A percentile compares a stretch with the other conserved stretches of the same genome.
phyloP scores from a whole-genome alignment of 1,140 invertebrate genomes.

The Conus betulinus region DNA sequence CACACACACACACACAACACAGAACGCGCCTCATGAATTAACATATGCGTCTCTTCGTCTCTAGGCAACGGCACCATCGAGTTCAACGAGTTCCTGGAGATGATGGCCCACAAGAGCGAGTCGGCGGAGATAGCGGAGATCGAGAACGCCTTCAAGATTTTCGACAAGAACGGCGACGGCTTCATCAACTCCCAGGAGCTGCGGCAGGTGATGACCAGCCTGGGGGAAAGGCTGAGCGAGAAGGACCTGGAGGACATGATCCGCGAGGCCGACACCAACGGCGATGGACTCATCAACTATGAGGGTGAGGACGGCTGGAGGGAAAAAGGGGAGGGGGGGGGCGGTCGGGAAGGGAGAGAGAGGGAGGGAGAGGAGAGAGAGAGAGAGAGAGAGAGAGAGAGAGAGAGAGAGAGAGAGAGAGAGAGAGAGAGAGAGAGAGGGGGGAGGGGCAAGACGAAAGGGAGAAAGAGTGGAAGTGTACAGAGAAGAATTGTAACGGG shows the following conservation, averaged over 20 bases:
- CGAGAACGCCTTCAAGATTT: constrained; percentile 54
- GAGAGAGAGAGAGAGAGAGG: too few species aligned
- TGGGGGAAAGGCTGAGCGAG: constrained; percentile 94
- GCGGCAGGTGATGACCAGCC: constrained; percentile 92
- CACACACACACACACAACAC: constrained; percentile 25
- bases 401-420: too few species aligned
- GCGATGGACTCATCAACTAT: constrained; percentile 79
- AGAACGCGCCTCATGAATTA: neutral
- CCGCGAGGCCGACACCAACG: constrained; percentile 91
- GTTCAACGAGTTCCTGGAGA: constrained; percentile 89
- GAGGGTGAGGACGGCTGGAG: constrained; percentile 44
- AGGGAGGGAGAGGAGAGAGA: too few species aligned
- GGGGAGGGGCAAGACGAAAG: too few species aligned
- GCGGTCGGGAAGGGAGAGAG: neutral
- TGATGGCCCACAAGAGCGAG: constrained; percentile 97
- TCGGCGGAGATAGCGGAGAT: constrained; percentile 77
- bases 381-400: too few species aligned
- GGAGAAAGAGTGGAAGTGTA: too few species aligned
- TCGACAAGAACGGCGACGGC: constrained; percentile 92
- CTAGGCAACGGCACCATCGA: constrained; percentile 54
- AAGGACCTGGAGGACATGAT: constrained; percentile 96
- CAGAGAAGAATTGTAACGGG: neutral
- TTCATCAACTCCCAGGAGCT: constrained; percentile 96
- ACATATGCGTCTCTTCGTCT: neutral
- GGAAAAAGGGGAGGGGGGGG: neutral